These are phyloP conservation scores for Siderastrea siderea DNA, from an alignment of 92 coral and sea anemone species.

Conservation along the genomic window DNA sequence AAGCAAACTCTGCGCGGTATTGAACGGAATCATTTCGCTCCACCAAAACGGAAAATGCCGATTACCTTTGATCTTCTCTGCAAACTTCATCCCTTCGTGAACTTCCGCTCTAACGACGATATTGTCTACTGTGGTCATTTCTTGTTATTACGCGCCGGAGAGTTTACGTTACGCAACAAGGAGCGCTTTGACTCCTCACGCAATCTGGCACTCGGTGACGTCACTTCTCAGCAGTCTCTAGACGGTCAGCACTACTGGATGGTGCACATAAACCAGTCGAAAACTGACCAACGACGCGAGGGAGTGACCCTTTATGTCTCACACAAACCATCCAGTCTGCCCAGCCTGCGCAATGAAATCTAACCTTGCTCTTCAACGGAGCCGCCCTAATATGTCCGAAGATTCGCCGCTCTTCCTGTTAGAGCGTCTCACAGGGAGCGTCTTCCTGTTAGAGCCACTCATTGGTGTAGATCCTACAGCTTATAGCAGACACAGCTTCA, in stretches of 20 bases:
- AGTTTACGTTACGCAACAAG: neutral
- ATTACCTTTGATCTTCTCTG: no score
- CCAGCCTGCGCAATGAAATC: neutral
- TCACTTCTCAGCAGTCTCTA: conserved; percentile 9
- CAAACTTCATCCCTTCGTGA: no score
- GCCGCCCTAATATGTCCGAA: neutral
- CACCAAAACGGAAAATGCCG: no score
- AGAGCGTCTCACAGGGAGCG: no score
- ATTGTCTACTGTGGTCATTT: neutral
- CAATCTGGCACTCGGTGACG: conserved; percentile 10
- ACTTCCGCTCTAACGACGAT: neutral
- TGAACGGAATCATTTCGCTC: no score
- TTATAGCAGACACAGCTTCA: neutral
- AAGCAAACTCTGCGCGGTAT: no score
- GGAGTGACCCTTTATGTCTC: conserved; percentile 8
- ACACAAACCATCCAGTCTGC: conserved; percentile 10
- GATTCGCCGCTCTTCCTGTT: conserved; percentile 1
- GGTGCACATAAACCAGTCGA: no score
- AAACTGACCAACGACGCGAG: neutral
- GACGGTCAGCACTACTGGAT: neutral
- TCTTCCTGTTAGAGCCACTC: conserved; percentile 8
- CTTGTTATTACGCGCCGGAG: conserved; percentile 19
- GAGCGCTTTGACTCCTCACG: conserved; percentile 9
- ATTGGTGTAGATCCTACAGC: conserved; percentile 7
- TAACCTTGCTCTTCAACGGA: neutral